Evolutionary conservation across 2,888 invertebrate genomes (phyloP).

Genomic region (Toxonevra muliebris): DNA sequence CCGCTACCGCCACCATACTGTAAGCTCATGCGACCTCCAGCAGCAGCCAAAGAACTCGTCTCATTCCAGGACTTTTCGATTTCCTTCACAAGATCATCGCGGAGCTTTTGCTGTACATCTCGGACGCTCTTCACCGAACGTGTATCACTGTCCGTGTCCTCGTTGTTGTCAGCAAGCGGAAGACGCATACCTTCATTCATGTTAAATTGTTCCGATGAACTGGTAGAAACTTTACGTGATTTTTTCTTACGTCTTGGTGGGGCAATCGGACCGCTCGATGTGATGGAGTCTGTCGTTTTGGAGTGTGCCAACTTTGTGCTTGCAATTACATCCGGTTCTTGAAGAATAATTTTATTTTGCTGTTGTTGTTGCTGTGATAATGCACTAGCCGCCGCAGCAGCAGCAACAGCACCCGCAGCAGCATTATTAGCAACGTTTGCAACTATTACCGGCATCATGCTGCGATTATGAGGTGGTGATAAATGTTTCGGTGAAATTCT

Average conservation of each 20-base stretch:
- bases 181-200: constrained; percentile 59
- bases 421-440: constrained; percentile 27
- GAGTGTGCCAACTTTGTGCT: constrained; percentile 79
- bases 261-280: constrained; percentile 71
- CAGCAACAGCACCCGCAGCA: constrained; percentile 38
- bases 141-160: constrained; percentile 60
- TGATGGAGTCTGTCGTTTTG: constrained; percentile 64
- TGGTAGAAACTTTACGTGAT: constrained; percentile 63
- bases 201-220: constrained; percentile 63
- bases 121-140: constrained; percentile 58
- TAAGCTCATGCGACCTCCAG: constrained; percentile 11
- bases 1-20: constrained; percentile 14
- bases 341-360: constrained; percentile 54
- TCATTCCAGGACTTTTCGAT: constrained; percentile 82
- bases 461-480: constrained; percentile 18
- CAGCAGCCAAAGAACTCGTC: constrained; percentile 43
- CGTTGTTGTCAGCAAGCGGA: constrained; percentile 52
- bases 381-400: constrained; percentile 32
- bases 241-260: constrained; percentile 84
- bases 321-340: constrained; percentile 91
- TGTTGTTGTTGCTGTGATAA: constrained; percentile 31
- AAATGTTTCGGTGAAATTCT: constrained; percentile 6
- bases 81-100: constrained; percentile 68
- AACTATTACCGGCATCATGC: background rate
- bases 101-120: constrained; percentile 61